phyloP scores from a whole-genome alignment of 2,113 vertebrate genomes.

The Origma solitaria region DNA sequence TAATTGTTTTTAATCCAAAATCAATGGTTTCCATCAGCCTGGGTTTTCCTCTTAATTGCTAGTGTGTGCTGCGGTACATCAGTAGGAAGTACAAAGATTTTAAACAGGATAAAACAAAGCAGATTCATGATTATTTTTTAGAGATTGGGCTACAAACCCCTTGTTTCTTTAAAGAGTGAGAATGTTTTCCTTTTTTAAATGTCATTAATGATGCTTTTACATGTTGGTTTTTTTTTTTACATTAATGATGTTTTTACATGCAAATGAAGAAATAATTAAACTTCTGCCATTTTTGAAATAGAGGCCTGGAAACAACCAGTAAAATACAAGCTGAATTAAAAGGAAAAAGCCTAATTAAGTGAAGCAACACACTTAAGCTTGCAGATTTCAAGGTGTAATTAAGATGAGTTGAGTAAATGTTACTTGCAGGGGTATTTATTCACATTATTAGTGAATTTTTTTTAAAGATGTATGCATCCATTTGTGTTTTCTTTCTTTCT shows the following conservation, averaged over 20 bases:
- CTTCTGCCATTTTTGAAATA: background rate
- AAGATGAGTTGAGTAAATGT: background rate
- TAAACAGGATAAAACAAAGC: background rate
- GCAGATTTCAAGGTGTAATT: background rate
- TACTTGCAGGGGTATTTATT: background rate
- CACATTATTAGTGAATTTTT: background rate
- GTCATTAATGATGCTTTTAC: background rate
- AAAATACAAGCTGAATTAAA: background rate
- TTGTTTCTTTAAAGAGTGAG: background rate
- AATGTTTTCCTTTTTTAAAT: background rate
- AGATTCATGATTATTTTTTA: background rate
- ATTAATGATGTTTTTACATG: conserved; percentile 5
- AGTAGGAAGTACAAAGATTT: background rate
- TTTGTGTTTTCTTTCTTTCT: background rate
- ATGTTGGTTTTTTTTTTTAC: too few relatives aligned
- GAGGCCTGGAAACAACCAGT: background rate
- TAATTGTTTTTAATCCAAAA: background rate
- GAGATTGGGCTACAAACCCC: background rate
- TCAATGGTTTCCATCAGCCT: background rate
- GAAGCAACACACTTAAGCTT: background rate
- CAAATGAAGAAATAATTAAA: conserved; percentile 27
- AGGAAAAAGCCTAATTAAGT: background rate
- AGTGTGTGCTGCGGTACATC: background rate
- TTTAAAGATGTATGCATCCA: background rate
- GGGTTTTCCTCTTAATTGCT: background rate